A percentile compares a stretch with the other conserved stretches of the same genome.
phyloP scores from a whole-genome alignment of 1,140 invertebrate species.

The Dreissena rostriformis region DNA sequence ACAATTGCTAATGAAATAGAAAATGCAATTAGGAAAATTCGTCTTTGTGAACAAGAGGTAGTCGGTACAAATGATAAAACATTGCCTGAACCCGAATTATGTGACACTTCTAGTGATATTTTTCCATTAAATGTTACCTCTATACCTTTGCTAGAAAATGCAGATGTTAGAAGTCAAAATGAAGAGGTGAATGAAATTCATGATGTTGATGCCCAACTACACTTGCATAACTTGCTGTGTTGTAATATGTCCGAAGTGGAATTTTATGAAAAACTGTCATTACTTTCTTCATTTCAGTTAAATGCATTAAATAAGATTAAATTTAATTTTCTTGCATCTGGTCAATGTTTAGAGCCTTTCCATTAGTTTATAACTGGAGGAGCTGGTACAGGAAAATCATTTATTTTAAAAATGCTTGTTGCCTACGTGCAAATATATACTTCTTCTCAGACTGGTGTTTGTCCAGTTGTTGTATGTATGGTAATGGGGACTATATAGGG shows the following conservation, averaged over 20 bases:
- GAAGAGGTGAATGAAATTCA: not conserved
- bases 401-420: slow-evolving; percentile 21
- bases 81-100: too few species aligned
- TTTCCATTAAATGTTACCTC: not conserved
- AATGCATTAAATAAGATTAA: slow-evolving; percentile 11
- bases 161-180: not conserved
- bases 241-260: slow-evolving; percentile 41
- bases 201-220: not conserved
- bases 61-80: slow-evolving; percentile 10
- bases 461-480: slow-evolving; percentile 50
- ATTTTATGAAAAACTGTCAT: slow-evolving; percentile 11
- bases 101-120: not conserved
- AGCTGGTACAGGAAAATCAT: slow-evolving; percentile 53
- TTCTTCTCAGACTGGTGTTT: not conserved
- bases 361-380: slow-evolving; percentile 53
- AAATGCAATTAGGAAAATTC: slow-evolving; percentile 53
- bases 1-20: slow-evolving; percentile 49
- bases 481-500: too few species aligned
- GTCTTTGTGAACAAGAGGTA: slow-evolving; percentile 29
- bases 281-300: slow-evolving; percentile 7
- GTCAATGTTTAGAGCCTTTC: slow-evolving; percentile 20
- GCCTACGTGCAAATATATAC: slow-evolving; percentile 34
- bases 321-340: not conserved
- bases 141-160: not conserved
- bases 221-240: slow-evolving; percentile 42